Evolutionary conservation across 92 coral and sea anemone species (phyloP).

Genomic region (Parazoanthus darwini): DNA sequence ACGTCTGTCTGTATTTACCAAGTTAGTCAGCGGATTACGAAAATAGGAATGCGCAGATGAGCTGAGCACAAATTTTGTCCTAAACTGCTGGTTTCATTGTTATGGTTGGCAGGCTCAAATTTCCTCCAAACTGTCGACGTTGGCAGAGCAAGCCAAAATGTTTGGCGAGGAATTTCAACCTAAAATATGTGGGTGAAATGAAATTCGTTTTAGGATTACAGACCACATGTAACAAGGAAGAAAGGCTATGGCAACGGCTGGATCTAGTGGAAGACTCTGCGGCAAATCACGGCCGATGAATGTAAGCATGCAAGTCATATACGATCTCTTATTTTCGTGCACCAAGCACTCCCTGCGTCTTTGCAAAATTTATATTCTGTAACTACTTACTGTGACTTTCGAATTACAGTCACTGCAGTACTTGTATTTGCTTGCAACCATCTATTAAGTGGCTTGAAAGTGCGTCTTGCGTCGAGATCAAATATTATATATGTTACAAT

Average conservation of each 20-base stretch:
- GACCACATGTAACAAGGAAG: not conserved
- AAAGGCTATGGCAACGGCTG: constrained; percentile 22
- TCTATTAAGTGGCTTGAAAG: not conserved
- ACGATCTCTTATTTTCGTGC: not conserved
- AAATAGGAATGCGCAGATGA: not conserved
- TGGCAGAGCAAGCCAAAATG: constrained; percentile 27
- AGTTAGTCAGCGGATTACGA: not conserved
- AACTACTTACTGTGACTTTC: too few species aligned
- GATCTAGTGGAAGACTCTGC: not conserved
- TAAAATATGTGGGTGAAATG: not conserved
- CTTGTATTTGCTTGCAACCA: not conserved
- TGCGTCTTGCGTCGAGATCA: not conserved
- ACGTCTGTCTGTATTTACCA: not conserved
- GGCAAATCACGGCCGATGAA: constrained; percentile 56
- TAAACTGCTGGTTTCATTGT: constrained; percentile 19
- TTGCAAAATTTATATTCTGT: too few species aligned
- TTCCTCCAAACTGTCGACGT: constrained; percentile 38
- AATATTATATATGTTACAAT: too few species aligned
- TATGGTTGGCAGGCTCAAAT: constrained; percentile 36
- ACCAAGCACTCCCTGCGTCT: not conserved
- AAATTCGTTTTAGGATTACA: not conserved
- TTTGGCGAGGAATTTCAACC: not conserved
- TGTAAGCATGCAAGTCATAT: constrained; percentile 38
- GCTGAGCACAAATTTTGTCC: not conserved
- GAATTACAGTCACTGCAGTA: not conserved